Evolutionary conservation across 2,888 invertebrate species (phyloP).

Genomic region (Cryptus armator): DNA sequence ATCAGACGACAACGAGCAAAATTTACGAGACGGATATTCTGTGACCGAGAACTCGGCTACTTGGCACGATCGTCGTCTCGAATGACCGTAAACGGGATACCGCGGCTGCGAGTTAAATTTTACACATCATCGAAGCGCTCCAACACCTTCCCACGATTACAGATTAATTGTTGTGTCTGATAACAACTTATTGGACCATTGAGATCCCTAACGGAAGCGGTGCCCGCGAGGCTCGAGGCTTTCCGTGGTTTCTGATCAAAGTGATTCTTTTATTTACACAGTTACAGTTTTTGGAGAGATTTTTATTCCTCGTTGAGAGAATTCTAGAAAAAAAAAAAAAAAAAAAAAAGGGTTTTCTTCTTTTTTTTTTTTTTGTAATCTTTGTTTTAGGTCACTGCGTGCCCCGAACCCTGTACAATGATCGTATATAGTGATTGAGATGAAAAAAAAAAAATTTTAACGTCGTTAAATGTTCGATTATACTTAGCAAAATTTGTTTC

Average conservation of each 20-base stretch:
- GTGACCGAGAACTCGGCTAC: constrained; percentile 87
- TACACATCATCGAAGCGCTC: neutral
- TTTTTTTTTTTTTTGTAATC: constrained; percentile 7
- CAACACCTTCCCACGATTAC: neutral
- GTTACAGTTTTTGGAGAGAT: constrained; percentile 60
- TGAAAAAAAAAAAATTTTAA: constrained; percentile 58
- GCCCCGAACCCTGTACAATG: neutral
- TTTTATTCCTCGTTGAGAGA: constrained; percentile 56
- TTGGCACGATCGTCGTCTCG: constrained; percentile 42
- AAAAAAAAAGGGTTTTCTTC: neutral
- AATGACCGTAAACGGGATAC: constrained; percentile 22
- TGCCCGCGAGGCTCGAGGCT: constrained; percentile 9
- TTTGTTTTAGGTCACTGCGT: constrained; percentile 15
- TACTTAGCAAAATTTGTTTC: constrained; percentile 54
- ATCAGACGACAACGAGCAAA: constrained; percentile 89
- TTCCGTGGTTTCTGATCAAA: constrained; percentile 45
- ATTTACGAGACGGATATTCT: constrained; percentile 98
- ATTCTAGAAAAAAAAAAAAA: constrained; percentile 11
- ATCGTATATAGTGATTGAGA: constrained; percentile 43
- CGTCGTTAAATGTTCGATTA: constrained; percentile 64
- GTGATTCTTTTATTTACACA: constrained; percentile 37
- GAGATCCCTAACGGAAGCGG: neutral
- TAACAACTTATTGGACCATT: neutral
- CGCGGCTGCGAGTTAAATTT: constrained; percentile 75
- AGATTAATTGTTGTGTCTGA: neutral